Percentiles rank a stretch among this genome's conserved stretches.
Evolutionary conservation across 2,888 invertebrate genomes (phyloP).

Genomic region (Therioaphis trifolii): DNA sequence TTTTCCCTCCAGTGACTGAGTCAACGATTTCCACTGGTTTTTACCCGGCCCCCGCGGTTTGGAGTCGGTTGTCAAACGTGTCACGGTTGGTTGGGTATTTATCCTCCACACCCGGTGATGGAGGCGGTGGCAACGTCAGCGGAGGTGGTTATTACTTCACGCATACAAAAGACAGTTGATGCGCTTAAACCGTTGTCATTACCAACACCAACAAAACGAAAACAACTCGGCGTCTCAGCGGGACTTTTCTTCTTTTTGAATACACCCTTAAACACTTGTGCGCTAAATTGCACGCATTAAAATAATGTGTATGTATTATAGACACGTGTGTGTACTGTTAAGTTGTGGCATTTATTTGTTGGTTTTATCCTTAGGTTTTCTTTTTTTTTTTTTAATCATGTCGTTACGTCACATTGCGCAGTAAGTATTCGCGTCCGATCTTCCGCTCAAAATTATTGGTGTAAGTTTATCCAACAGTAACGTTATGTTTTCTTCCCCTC

Average conservation of each 20-base stretch:
- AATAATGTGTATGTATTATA: no score
- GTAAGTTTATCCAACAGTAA: conserved; percentile 12
- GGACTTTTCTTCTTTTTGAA: conserved; percentile 41
- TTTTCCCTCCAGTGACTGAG: no score
- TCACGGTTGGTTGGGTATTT: conserved; percentile 39
- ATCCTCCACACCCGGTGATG: no score
- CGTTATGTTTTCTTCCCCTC: not conserved
- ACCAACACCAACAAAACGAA: conserved; percentile 5
- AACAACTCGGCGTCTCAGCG: conserved; percentile 30
- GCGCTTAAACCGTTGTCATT: conserved; percentile 41
- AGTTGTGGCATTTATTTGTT: no score
- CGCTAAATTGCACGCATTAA: no score
- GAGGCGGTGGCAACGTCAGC: no score
- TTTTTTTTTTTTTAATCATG: conserved; percentile 45
- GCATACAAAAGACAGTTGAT: conserved; percentile 46
- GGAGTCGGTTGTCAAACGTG: conserved; percentile 14
- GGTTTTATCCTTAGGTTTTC: no score
- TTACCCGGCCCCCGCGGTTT: not conserved
- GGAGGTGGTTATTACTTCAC: conserved; percentile 17
- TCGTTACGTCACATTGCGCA: not conserved
- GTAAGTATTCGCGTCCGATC: not conserved
- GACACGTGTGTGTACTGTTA: no score
- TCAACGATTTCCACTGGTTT: not conserved
- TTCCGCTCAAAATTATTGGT: no score
- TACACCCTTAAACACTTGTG: no score